A percentile compares a stretch with the other conserved stretches of the same genome.
Evolutionary conservation across 2,113 vertebrate species (phyloP).

Genomic region (Semnornis frantzii): DNA sequence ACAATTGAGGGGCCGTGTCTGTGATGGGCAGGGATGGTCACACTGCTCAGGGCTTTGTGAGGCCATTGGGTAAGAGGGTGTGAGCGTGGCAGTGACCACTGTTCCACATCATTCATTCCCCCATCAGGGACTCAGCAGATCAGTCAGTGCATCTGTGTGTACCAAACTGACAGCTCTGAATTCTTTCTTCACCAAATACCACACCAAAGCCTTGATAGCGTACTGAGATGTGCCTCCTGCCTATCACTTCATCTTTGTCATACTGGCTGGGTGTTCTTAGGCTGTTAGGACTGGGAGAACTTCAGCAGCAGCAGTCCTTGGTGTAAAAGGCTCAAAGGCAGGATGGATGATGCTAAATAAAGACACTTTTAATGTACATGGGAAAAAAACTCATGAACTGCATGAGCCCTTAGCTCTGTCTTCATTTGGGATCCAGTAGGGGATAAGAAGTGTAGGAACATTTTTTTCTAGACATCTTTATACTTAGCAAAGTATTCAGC

Average conservation of each 20-base stretch:
- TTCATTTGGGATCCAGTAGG: neutral
- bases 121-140: neutral
- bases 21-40: accelerated
- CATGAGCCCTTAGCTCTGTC: neutral
- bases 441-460: neutral
- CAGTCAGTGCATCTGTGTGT: slow-evolving; percentile 35
- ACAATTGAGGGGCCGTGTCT: accelerated
- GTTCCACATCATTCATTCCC: neutral
- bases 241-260: slow-evolving; percentile 68
- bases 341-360: neutral
- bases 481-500: slow-evolving; percentile 17
- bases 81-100: accelerated
- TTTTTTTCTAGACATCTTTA: neutral
- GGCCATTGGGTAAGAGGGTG: neutral
- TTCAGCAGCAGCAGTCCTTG: neutral
- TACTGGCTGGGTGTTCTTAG: neutral
- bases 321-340: neutral
- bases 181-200: slow-evolving; percentile 68
- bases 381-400: accelerated
- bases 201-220: slow-evolving; percentile 29
- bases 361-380: neutral
- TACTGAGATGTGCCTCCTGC: slow-evolving; percentile 69
- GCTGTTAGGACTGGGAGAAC: slow-evolving; percentile 29
- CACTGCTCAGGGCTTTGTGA: neutral
- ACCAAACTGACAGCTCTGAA: slow-evolving; percentile 58